Evolutionary conservation across 2,113 vertebrate species (phyloP).

Genomic region (Porphyrio hochstetteri): DNA sequence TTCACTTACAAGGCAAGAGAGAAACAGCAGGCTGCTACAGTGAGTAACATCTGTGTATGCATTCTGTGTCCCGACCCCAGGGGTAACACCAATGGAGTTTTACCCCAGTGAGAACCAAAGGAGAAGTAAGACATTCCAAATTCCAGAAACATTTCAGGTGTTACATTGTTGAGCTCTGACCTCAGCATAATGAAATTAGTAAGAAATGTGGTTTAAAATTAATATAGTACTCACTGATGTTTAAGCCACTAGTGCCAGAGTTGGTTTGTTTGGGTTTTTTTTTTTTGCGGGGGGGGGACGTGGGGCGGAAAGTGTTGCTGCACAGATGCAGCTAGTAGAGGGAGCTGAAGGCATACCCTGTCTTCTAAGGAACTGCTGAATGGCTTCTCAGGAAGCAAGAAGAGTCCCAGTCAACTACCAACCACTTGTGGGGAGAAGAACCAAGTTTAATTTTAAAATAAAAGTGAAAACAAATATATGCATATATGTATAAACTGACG

Average conservation of each 20-base stretch:
- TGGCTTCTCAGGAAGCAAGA: neutral
- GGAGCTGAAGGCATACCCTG: neutral
- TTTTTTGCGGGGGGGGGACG: no score
- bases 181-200: neutral
- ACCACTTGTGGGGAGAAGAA: accelerated
- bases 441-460: neutral
- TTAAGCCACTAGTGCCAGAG: neutral
- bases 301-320: neutral
- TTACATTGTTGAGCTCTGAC: neutral
- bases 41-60: neutral
- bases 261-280: no score
- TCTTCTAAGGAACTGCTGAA: neutral
- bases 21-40: neutral
- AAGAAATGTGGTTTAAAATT: neutral
- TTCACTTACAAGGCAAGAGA: neutral
- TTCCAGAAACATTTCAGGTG: neutral
- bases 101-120: neutral
- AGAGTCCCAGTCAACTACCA: neutral
- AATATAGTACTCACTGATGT: neutral
- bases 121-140: accelerated
- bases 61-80: neutral
- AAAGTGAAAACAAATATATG: neutral
- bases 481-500: neutral
- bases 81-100: neutral
- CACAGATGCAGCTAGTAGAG: neutral